Conservation (phyloP, 2,888 invertebrate species). For the Molanna angustata region DNA sequence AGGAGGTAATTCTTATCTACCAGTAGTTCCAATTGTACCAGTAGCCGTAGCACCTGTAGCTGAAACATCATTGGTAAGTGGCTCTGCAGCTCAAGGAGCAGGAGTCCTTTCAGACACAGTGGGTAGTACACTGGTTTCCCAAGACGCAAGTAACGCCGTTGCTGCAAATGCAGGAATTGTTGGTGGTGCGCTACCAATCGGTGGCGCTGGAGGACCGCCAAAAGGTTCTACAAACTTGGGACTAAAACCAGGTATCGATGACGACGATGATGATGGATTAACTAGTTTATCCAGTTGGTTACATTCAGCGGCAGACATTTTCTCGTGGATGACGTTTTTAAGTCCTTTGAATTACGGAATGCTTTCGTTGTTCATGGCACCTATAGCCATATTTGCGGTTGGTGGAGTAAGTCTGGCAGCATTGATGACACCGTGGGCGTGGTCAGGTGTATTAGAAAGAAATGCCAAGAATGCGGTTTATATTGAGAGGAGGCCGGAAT, state of each 20-base stretch:
- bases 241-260: slow-evolving; percentile 5
- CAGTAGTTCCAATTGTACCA: slow-evolving; percentile 25
- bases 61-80: no score
- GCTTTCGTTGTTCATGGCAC: slow-evolving; percentile 60
- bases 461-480: slow-evolving; percentile 46
- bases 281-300: slow-evolving; percentile 48
- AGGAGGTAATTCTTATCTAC: slow-evolving; percentile 6
- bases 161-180: slow-evolving; percentile 18
- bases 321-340: slow-evolving; percentile 54
- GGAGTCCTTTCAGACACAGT: slow-evolving; percentile 20
- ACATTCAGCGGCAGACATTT: slow-evolving; percentile 50
- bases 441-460: slow-evolving; percentile 51
- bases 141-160: no score
- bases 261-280: slow-evolving; percentile 44
- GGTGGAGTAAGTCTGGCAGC: slow-evolving; percentile 61
- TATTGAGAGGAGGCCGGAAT: slow-evolving; percentile 49
- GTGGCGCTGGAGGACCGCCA: slow-evolving; percentile 1
- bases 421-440: slow-evolving; percentile 62
- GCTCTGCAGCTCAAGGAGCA: slow-evolving; percentile 33
- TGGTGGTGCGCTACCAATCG: not conserved
- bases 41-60: slow-evolving; percentile 18
- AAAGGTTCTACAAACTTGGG: slow-evolving; percentile 3
- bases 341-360: slow-evolving; percentile 60
- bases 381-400: slow-evolving; percentile 60
- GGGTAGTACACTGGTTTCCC: no score